phyloP scores from a whole-genome alignment of 2,797 vertebrate species.

The Hippoglossus hippoglossus region DNA sequence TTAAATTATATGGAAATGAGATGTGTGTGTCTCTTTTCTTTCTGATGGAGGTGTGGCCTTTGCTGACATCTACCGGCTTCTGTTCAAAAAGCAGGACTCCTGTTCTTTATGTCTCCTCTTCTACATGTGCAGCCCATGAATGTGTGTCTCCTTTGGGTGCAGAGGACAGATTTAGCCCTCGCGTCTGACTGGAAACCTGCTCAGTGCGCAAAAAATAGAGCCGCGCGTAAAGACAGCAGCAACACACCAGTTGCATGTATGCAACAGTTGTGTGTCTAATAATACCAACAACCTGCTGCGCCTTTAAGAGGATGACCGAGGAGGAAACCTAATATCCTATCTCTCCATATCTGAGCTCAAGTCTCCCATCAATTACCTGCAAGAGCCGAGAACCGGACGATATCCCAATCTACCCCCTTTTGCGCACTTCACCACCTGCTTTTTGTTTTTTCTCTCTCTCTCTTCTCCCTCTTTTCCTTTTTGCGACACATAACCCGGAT shows the following conservation, averaged over 20 bases:
- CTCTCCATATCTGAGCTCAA: conserved; percentile 38
- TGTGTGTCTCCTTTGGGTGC: background rate
- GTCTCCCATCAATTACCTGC: conserved; percentile 60
- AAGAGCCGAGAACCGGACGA: conserved; percentile 14
- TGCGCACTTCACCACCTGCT: conserved; percentile 2
- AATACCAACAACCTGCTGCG: conserved; percentile 68
- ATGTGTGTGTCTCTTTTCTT: background rate
- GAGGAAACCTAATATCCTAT: conserved; percentile 66
- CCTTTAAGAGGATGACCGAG: conserved; percentile 79
- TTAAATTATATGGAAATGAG: conserved; percentile 78
- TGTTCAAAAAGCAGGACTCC: background rate
- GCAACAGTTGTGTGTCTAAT: conserved; percentile 81
- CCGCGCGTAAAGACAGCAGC: conserved; percentile 32
- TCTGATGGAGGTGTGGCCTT: background rate
- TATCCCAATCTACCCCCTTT: background rate
- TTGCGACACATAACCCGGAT: conserved; percentile 32
- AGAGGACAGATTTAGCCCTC: conserved; percentile 37
- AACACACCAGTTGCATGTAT: conserved; percentile 41
- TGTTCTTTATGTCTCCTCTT: background rate
- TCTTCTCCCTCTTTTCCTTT: background rate
- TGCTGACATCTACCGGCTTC: conserved; percentile 21
- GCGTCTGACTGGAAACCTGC: conserved; percentile 17
- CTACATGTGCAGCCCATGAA: background rate
- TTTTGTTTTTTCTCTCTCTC: background rate
- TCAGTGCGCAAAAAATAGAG: conserved; percentile 38